phyloP scores from a whole-genome alignment of 2,888 invertebrate genomes.

The Ophion ellenae region DNA sequence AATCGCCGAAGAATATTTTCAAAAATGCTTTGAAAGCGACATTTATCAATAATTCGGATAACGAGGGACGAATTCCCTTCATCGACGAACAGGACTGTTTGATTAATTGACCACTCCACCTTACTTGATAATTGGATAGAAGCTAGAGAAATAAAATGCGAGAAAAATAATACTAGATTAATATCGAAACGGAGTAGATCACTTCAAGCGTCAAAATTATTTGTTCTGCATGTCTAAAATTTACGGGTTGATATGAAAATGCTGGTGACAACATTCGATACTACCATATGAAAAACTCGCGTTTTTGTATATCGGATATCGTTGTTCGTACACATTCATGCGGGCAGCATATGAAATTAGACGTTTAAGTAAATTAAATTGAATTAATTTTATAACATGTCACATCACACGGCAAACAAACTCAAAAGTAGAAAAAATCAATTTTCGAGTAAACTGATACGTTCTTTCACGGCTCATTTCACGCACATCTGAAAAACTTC shows the following conservation, averaged over 20 bases:
- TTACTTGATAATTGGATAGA: no score
- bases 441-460: background rate
- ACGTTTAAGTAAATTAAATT: background rate
- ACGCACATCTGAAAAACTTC: slow-evolving; percentile 7
- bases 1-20: background rate
- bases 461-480: slow-evolving; percentile 21
- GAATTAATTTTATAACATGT: background rate
- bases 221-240: background rate
- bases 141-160: no score
- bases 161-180: no score
- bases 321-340: background rate
- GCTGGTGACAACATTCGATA: background rate
- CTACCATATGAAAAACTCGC: background rate
- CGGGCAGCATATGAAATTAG: background rate
- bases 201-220: no score
- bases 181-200: no score
- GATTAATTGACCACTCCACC: no score
- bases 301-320: background rate
- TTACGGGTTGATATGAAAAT: background rate
- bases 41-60: background rate
- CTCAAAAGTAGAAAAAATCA: background rate
- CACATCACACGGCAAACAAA: background rate
- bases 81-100: no score
- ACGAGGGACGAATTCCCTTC: background rate
- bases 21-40: background rate